Base-by-base conservation (phyloP, 2,888 invertebrate species). In the Ischnura elegans region DNA sequence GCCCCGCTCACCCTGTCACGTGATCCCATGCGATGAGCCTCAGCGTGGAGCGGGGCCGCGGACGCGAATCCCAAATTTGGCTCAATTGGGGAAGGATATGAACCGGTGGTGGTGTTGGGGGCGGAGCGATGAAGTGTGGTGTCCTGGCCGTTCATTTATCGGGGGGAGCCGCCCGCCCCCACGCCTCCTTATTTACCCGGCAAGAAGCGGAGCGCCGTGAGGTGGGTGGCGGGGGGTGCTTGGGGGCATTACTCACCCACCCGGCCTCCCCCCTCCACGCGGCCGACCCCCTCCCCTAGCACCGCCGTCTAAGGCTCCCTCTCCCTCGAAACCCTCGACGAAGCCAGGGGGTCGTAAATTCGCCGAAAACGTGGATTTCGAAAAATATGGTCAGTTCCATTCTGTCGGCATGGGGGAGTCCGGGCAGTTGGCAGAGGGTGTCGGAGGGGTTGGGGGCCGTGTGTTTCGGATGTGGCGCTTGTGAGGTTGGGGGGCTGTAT, bases 321-420 rank as follows among this genome's bases (percentile, higher is more conserved):
- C 55, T 55, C 61, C 36, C 25, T 43, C 25, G 2, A 0, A 8
- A 43, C 55, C 43, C 61, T 47, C 55, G 36, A 36, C 29, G 46
- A 42, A 45, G 21, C 51, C 46, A 0, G 29, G 61, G 47, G 93
- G 87, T 94, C 94, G 94, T 94, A 94, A 94, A 94, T 93, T 94
- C 94, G 94, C 51, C 93, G 94, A 94, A 94, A 94, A 94, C 93
- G 94, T 94, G 93, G 93, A 94, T 94, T 94, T 94, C 94, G 93
- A 94, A 94, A 94, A 94, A 94, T 94, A 94, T 93, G 94, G 94
- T 94, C 94, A 93, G 94, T 94, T 94, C 94, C 93, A 94, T 94
- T 94, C 66, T 86, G 66, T 66, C 55, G 51, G 43, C 42, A 86
- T 84, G 93, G 93, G 93, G 93, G 84, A 84, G 86, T 55, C 87